phyloP scores from a whole-genome alignment of 2,888 invertebrate species.

The Papilio demoleus region DNA sequence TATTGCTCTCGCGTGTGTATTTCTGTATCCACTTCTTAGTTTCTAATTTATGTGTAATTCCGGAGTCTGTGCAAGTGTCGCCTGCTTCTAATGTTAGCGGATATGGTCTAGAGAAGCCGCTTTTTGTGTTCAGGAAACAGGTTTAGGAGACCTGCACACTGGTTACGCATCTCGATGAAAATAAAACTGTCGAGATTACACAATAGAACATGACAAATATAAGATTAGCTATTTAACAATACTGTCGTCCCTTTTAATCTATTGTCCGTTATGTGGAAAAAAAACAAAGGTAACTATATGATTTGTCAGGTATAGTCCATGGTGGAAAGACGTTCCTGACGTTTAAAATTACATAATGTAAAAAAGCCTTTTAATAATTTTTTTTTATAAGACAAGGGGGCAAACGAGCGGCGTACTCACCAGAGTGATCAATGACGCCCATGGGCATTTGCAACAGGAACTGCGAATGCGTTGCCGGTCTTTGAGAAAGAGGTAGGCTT shows the following conservation, averaged over 20 bases:
- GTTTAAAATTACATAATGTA: no score
- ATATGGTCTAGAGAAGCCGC: constrained; percentile 17
- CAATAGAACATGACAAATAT: not conserved
- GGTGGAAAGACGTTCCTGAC: no score
- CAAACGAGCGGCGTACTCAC: no score
- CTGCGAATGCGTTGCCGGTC: no score
- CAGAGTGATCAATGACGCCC: no score
- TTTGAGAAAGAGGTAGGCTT: no score
- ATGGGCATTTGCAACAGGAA: no score
- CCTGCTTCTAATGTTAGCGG: constrained; percentile 25
- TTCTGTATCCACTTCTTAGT: not conserved
- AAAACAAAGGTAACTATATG: not conserved
- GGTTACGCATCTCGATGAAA: constrained; percentile 20
- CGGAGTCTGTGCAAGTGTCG: constrained; percentile 6
- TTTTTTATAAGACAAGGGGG: no score
- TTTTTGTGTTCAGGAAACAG: constrained; percentile 28
- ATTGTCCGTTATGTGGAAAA: no score
- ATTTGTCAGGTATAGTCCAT: not conserved
- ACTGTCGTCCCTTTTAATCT: not conserved
- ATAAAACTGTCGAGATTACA: constrained; percentile 12
- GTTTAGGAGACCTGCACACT: constrained; percentile 17
- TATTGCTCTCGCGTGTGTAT: no score
- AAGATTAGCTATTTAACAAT: not conserved
- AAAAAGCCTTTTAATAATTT: no score
- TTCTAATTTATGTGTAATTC: not conserved